Evolutionary conservation across 2,888 invertebrate species (phyloP), one percentile per base, ranked within the genome.

Genomic region (Autographa gamma): DNA sequence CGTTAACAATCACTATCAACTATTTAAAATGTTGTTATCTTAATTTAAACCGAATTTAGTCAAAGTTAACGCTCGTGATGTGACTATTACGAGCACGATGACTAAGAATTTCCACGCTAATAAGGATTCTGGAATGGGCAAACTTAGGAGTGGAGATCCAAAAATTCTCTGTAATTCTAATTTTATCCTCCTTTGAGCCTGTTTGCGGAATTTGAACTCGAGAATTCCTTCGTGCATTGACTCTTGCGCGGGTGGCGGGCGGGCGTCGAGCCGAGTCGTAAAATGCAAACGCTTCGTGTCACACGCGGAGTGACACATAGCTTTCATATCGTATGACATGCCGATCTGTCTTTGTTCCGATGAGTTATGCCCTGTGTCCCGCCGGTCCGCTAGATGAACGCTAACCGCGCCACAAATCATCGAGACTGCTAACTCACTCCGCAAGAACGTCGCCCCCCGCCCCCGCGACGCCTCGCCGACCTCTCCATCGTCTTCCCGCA

Each of bases 341-440:
- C 73, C 77, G 73, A 82, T 77, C 85, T 80, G 88, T 92, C 92
- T 91, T 90, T 90, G 91, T 90, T 89, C 88, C 76, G 78, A 88
- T 91, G 91, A 93, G 88, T 91, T 91, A 91, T 90, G 85, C 79
- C 83, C 84, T 81, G 84, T 83, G 88, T 85, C 89, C 82, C 71
- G 85, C 83, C 86, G 85, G 87, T 83, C 85, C 89, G 89, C 90
- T 90, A 90, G 90, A 91, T 90, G 90, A 91, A 90, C 91, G 90
- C 87, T 89, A 91, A 91, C 93, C 92, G 87, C 90, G 87, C 89
- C 86, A 93, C 92, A 93, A 93, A 93, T 93, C 93, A 93, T 92
- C 90, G 84, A 88, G 88, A 89, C 87, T 84, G 88, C 89, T 89
- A 90, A 90, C 90, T 91, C 89, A 87, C 89, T 90, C 87, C 87